phyloP scores from a whole-genome alignment of 2,888 invertebrate species.

The Drosophila anomelani region DNA sequence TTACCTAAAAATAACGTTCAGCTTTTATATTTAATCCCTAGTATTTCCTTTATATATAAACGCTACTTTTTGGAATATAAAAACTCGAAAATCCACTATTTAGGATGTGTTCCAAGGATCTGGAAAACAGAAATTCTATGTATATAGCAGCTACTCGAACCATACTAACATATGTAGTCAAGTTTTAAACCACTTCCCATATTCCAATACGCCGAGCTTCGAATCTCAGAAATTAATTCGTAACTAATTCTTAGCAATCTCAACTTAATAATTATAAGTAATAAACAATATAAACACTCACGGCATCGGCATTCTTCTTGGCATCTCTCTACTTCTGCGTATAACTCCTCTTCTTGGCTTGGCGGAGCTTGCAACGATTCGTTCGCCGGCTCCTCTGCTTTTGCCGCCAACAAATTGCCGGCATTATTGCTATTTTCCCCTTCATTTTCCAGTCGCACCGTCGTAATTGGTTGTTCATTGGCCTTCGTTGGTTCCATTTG shows the following conservation, averaged over 20 bases:
- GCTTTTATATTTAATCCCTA: too few species aligned
- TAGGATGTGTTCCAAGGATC: background rate
- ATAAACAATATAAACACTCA: background rate
- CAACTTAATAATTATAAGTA: background rate
- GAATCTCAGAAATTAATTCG: background rate
- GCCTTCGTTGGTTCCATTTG: background rate
- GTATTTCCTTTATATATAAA: too few species aligned
- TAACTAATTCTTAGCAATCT: background rate
- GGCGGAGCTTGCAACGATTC: background rate
- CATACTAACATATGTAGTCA: background rate
- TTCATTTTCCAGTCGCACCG: background rate
- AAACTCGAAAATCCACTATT: background rate
- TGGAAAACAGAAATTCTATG: background rate
- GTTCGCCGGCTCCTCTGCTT: background rate
- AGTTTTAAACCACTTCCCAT: background rate
- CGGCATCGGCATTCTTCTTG: background rate
- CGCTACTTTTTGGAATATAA: background rate
- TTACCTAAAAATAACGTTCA: too few species aligned
- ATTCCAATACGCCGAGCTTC: background rate
- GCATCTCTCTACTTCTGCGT: background rate
- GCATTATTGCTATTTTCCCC: background rate
- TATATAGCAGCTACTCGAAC: background rate
- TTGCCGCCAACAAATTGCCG: background rate
- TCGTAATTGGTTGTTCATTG: background rate
- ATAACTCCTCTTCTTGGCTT: too few species aligned